phyloP scores from a whole-genome alignment of 2,888 invertebrate species.

The Diaphora mendica region DNA sequence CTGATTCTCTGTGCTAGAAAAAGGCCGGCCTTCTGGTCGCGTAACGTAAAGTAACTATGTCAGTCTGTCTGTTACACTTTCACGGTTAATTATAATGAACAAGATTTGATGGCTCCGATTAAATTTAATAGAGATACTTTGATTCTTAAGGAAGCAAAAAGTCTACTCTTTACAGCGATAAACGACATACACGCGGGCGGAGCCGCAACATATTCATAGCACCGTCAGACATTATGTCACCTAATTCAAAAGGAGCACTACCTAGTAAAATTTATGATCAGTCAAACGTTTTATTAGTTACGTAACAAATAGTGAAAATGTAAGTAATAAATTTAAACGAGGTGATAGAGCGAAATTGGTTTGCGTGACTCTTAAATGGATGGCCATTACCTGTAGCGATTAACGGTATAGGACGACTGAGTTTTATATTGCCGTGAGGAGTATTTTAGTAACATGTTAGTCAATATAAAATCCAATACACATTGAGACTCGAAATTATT shows the following conservation, averaged over 20 bases:
- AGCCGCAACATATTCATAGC: too few species aligned
- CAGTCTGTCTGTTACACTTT: too few species aligned
- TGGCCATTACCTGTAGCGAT: conserved; percentile 2
- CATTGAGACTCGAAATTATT: background rate
- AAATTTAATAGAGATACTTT: too few species aligned
- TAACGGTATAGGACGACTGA: background rate
- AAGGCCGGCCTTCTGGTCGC: too few species aligned
- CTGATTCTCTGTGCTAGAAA: too few species aligned
- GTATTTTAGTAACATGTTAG: background rate
- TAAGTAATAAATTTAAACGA: conserved; percentile 7
- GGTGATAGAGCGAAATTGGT: conserved; percentile 1
- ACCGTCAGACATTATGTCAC: background rate
- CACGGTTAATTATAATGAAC: too few species aligned
- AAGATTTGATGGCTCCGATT: too few species aligned
- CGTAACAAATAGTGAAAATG: conserved; percentile 18
- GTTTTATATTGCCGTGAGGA: background rate
- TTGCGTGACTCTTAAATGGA: conserved; percentile 9
- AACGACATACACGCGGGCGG: too few species aligned
- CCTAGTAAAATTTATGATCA: background rate
- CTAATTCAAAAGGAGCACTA: background rate
- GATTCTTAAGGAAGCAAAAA: too few species aligned
- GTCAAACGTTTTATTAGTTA: conserved; percentile 22
- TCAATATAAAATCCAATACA: background rate
- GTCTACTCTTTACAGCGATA: too few species aligned
- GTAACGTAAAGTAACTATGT: too few species aligned